A percentile compares a stretch with the other conserved stretches of the same genome.
These are phyloP conservation scores for Trachelus troglodyta DNA, from an alignment of 2,888 invertebrate genomes.

Conservation along the genomic window DNA sequence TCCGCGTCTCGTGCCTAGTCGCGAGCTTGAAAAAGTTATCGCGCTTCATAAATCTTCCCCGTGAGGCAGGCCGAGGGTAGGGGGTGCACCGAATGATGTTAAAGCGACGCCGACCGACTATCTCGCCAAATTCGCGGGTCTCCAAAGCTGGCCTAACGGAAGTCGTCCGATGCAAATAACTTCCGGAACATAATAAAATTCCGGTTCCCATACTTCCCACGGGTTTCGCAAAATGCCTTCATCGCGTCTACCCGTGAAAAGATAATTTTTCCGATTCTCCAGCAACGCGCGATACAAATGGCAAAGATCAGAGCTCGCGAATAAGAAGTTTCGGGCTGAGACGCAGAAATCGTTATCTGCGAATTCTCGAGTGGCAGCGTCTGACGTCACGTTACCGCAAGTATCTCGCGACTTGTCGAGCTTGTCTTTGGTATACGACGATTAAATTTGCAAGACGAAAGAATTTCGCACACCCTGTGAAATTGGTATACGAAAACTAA, in stretches of 20 bases:
- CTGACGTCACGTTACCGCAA: too few species aligned
- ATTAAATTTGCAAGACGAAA: neutral
- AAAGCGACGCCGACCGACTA: neutral
- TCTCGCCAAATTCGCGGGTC: neutral
- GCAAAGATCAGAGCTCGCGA: neutral
- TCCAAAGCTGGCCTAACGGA: neutral
- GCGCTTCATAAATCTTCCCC: conserved; percentile 40
- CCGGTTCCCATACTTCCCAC: conserved; percentile 29
- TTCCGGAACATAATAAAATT: conserved; percentile 22
- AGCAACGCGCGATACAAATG: neutral
- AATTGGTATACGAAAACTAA: neutral
- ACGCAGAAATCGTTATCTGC: neutral
- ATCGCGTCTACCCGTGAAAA: neutral
- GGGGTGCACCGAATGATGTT: neutral
- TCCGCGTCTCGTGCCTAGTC: conserved; percentile 19
- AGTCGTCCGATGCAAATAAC: conserved; percentile 34
- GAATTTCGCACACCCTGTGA: neutral
- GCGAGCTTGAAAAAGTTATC: conserved; percentile 33
- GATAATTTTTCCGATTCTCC: neutral
- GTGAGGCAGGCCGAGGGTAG: neutral
- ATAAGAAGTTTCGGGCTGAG: neutral
- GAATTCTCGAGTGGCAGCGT: neutral
- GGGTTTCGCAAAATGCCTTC: conserved; percentile 28
- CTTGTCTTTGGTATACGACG: neutral
- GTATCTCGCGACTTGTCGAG: too few species aligned